Percentiles rank a stretch among this genome's conserved stretches.
phyloP scores from a whole-genome alignment of 2,113 vertebrate genomes.

The Pitta sordida region DNA sequence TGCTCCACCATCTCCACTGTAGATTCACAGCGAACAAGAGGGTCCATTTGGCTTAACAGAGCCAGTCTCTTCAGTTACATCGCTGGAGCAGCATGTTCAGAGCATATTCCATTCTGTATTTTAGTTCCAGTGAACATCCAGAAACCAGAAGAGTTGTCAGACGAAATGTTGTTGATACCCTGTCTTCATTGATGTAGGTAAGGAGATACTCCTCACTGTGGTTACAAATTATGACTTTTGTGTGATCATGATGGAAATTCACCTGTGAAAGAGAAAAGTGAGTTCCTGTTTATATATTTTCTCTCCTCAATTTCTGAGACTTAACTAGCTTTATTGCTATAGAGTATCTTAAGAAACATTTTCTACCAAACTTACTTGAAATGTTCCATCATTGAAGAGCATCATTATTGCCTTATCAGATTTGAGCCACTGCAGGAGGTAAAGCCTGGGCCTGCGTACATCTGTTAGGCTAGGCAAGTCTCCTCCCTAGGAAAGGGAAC shows the following conservation, averaged over 20 bases:
- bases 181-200: constrained; percentile 96
- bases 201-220: constrained; percentile 91
- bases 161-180: constrained; percentile 87
- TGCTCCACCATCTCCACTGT: constrained; percentile 54
- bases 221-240: constrained; percentile 94
- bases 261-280: constrained; percentile 74
- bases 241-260: constrained; percentile 98
- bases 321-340: not conserved
- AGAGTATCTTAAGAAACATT: not conserved
- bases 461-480: constrained; percentile 87
- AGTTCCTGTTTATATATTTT: not conserved
- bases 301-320: not conserved
- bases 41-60: constrained; percentile 23
- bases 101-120: constrained; percentile 91
- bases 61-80: constrained; percentile 78
- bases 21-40: constrained; percentile 71
- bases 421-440: constrained; percentile 96
- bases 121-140: constrained; percentile 87
- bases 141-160: constrained; percentile 85
- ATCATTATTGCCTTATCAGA: constrained; percentile 98
- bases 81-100: constrained; percentile 95
- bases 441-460: constrained; percentile 85
- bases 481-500: constrained; percentile 81
- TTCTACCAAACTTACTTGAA: constrained; percentile 83
- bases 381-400: constrained; percentile 97